phyloP scores from a whole-genome alignment of 2,113 vertebrate species.

The Bothrops jararaca region DNA sequence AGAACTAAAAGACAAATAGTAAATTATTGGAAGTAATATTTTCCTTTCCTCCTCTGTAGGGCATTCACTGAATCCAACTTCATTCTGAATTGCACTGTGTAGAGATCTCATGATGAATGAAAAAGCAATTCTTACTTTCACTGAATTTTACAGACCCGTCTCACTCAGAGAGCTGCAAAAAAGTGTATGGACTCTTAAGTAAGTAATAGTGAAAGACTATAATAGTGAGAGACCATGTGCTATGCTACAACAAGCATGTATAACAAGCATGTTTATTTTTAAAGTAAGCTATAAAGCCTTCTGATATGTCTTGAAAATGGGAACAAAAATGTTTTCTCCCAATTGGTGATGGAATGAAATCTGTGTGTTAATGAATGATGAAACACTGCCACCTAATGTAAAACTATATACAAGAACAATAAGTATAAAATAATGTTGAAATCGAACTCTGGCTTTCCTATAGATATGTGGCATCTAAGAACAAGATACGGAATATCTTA shows the following conservation, averaged over 20 bases:
- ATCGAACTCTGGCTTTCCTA: background rate
- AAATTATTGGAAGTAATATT: background rate
- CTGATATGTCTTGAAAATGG: background rate
- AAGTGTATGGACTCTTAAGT: background rate
- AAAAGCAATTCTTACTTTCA: background rate
- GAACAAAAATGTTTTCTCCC: background rate
- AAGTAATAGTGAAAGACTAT: background rate
- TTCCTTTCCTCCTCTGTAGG: background rate
- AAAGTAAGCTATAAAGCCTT: slow-evolving; percentile 14
- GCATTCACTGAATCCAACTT: background rate
- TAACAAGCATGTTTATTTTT: background rate
- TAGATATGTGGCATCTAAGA: background rate
- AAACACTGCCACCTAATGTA: slow-evolving; percentile 64
- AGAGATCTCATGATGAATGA: background rate
- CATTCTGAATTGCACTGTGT: background rate
- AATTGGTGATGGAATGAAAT: rapidly evolving
- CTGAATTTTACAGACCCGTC: background rate
- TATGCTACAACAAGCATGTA: background rate
- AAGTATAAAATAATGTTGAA: background rate
- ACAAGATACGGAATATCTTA: background rate
- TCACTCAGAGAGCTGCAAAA: background rate
- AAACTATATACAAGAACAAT: background rate
- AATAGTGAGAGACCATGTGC: background rate
- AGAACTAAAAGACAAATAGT: background rate
- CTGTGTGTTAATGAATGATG: background rate